A percentile compares a stretch with the other conserved stretches of the same genome.
These are phyloP conservation scores for Ichneumon xanthorius DNA, from an alignment of 2,888 invertebrate species.

Conservation along the genomic window DNA sequence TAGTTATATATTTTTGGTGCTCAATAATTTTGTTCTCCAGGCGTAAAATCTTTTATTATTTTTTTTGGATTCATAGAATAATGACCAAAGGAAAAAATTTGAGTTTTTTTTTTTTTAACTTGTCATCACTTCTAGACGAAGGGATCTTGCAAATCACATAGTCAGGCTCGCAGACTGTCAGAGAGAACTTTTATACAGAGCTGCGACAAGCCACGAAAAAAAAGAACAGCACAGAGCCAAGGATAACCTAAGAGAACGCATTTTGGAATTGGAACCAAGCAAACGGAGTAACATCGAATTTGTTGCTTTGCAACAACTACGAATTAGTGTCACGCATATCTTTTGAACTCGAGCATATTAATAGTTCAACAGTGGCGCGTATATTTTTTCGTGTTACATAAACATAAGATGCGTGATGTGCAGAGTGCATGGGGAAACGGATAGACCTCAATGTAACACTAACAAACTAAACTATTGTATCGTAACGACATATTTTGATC, in stretches of 20 bases:
- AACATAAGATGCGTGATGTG: conserved; percentile 62
- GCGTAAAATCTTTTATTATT: too few relatives aligned
- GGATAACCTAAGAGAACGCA: conserved; percentile 56
- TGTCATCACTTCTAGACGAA: not conserved
- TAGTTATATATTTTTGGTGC: too few relatives aligned
- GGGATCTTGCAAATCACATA: not conserved
- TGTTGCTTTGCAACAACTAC: conserved; percentile 34
- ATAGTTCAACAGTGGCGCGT: conserved; percentile 61
- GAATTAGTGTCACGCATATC: conserved; percentile 27
- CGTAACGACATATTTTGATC: conserved; percentile 20
- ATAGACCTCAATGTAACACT: conserved; percentile 28
- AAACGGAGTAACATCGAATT: conserved; percentile 10
- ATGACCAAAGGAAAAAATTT: not conserved
- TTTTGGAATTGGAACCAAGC: conserved; percentile 7
- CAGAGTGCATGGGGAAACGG: conserved; percentile 42
- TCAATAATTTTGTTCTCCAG: too few relatives aligned
- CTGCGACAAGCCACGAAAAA: not conserved
- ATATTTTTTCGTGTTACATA: conserved; percentile 67
- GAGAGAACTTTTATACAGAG: not conserved
- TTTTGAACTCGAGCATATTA: conserved; percentile 61
- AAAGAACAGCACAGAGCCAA: not conserved
- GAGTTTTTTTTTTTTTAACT: not conserved
- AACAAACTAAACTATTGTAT: conserved; percentile 13
- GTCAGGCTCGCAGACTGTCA: conserved; percentile 14
- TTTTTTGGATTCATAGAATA: too few relatives aligned